Base-by-base conservation (phyloP, 35 echinoderm and acorn worm species). In the Apostichopus californicus region DNA sequence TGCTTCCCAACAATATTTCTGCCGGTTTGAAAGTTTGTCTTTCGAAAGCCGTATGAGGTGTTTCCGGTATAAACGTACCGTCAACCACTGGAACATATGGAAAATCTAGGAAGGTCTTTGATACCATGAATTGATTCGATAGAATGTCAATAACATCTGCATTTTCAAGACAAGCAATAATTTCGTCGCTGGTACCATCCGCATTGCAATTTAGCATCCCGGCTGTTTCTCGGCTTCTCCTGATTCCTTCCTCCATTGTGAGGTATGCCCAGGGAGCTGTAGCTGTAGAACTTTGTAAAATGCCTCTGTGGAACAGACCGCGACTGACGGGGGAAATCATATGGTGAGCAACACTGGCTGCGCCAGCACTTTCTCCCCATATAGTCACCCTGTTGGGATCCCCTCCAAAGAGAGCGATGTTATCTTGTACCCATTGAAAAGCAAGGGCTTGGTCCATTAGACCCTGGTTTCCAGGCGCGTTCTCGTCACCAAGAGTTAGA, bases 51-150 rank as follows among this genome's bases (percentile, higher is more conserved):
- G 87, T 83, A 8, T 56, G 12, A 11, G 93, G 94, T 17, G 92
- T 92, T 86, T 98, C 94, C 0, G 81, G 87, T 80, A 98, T 54
- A 85, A 96, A 96, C 4, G 68, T 68, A 54, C 95, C 95, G 55
- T 98, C 97, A 7, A 98, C 88, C 5, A 98, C 97, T 17, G 97
- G 93, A 64, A 96, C 92, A 73, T 93, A 96, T 23, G 97, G 95
- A 83, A 96, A 98, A 52, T 94, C 78, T 18, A 93, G 92, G 14
- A 92, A 89, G 7, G 81, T 80, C 8, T 55, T 71, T 17, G 46
- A 81, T 14, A 96, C 93, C 7, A 53, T 92, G 56, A 94, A 91
- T 14, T 91, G 54, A 0, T 70, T 61, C 4, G 84, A 52, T 18
- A 91, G 13, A 11, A 96, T 94, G n/a, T 93, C 80, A 8, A 92